Percentiles rank a stretch among this genome's conserved stretches.
Conservation (phyloP, 2,797 vertebrate species). For the Poliocrania exsul region DNA sequence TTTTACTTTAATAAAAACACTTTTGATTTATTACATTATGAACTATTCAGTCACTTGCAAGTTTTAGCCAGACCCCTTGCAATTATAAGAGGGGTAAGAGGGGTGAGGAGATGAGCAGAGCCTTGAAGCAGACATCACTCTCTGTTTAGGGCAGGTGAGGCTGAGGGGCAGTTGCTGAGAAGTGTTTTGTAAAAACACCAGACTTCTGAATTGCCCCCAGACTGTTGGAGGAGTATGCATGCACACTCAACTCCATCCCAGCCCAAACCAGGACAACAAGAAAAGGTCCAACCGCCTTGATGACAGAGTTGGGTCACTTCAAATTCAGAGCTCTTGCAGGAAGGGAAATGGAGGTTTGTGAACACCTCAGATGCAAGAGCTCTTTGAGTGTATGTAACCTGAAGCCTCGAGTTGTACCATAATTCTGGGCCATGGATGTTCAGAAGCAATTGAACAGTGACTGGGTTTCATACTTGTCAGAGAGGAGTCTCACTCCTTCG, state of each 20-base stretch:
- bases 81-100: background rate
- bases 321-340: background rate
- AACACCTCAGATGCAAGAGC: background rate
- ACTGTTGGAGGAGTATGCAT: fast-evolving
- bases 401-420: background rate
- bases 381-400: fast-evolving
- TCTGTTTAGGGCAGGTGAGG: background rate
- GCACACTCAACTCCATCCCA: background rate
- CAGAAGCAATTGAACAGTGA: background rate
- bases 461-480: background rate
- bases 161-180: background rate
- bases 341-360: background rate
- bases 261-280: background rate
- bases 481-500: background rate
- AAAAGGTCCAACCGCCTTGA: background rate
- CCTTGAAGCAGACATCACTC: fast-evolving
- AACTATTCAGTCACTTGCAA: background rate
- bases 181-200: background rate
- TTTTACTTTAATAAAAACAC: background rate
- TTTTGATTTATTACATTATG: background rate
- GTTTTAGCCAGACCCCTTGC: background rate
- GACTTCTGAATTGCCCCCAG: too few relatives aligned
- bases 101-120: background rate
- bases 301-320: background rate
- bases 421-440: background rate